phyloP scores from a whole-genome alignment of 1,140 invertebrate genomes.

The Limonius californicus region DNA sequence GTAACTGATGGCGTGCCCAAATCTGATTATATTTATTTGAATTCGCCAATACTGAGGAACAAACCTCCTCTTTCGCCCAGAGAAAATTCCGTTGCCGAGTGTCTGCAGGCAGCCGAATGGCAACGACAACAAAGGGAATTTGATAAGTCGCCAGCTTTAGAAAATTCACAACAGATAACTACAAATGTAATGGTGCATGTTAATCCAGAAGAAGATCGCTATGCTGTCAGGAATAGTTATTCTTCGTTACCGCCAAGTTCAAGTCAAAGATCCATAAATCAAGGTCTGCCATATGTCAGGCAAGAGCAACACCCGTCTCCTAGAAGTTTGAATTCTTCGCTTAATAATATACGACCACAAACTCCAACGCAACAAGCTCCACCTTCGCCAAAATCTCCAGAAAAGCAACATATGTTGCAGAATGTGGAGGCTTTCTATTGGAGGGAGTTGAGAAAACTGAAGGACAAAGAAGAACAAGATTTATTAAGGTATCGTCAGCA shows the following conservation, averaged over 20 bases:
- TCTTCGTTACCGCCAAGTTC: neutral
- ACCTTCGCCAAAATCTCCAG: slow-evolving; percentile 32
- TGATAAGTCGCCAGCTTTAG: slow-evolving; percentile 16
- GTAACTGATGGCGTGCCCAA: neutral
- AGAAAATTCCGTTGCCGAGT: slow-evolving; percentile 18
- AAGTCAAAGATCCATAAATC: no score
- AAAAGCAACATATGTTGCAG: slow-evolving; percentile 49
- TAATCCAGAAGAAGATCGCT: slow-evolving; percentile 14
- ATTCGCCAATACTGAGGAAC: neutral
- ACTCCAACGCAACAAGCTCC: neutral
- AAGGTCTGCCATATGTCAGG: no score
- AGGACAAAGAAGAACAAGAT: slow-evolving; percentile 53
- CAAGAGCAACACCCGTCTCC: no score
- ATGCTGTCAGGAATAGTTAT: neutral
- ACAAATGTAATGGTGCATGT: slow-evolving; percentile 26
- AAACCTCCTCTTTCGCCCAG: neutral
- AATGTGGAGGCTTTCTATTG: slow-evolving; percentile 58
- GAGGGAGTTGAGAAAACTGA: slow-evolving; percentile 57
- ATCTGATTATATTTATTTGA: neutral
- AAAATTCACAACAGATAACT: slow-evolving; percentile 12
- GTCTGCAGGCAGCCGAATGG: slow-evolving; percentile 26
- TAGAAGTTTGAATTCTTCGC: no score
- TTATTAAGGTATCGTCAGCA: slow-evolving; percentile 41
- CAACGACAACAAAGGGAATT: slow-evolving; percentile 24
- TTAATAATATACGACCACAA: neutral